These are phyloP conservation scores for Trypoxylus dichotomus DNA, from an alignment of 1,140 invertebrate species.

Conservation along the genomic window DNA sequence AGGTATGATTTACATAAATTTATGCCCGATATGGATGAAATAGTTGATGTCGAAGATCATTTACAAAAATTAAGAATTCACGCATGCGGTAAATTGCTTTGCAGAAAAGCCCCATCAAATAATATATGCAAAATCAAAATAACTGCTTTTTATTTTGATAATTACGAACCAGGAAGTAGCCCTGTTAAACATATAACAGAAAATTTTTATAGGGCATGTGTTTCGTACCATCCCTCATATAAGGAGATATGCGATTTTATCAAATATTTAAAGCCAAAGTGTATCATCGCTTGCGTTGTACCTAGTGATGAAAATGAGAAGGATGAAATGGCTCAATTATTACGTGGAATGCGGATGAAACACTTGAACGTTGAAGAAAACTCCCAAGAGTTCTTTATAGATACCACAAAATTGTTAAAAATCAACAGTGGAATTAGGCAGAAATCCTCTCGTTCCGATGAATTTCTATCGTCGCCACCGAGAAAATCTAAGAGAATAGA, in stretches of 20 bases:
- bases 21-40: conserved; percentile 53
- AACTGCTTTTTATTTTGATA: conserved; percentile 59
- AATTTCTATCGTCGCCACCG: neutral
- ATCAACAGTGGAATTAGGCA: neutral
- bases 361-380: neutral
- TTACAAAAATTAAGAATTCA: conserved; percentile 53
- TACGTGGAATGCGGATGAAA: conserved; percentile 27
- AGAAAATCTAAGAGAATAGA: neutral
- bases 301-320: conserved; percentile 35
- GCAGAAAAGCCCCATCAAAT: neutral
- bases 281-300: conserved; percentile 58
- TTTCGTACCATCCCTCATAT: conserved; percentile 66
- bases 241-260: conserved; percentile 60
- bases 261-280: conserved; percentile 57
- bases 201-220: conserved; percentile 59
- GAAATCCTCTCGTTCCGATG: neutral
- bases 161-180: conserved; percentile 45
- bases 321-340: conserved; percentile 38
- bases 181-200: conserved; percentile 47
- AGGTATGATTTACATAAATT: conserved; percentile 51
- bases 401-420: neutral
- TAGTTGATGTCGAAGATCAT: conserved; percentile 47
- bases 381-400: neutral
- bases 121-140: conserved; percentile 44
- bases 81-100: conserved; percentile 42